phyloP scores from a whole-genome alignment of 1,140 invertebrate genomes.

The Zaprionus ornatus region DNA sequence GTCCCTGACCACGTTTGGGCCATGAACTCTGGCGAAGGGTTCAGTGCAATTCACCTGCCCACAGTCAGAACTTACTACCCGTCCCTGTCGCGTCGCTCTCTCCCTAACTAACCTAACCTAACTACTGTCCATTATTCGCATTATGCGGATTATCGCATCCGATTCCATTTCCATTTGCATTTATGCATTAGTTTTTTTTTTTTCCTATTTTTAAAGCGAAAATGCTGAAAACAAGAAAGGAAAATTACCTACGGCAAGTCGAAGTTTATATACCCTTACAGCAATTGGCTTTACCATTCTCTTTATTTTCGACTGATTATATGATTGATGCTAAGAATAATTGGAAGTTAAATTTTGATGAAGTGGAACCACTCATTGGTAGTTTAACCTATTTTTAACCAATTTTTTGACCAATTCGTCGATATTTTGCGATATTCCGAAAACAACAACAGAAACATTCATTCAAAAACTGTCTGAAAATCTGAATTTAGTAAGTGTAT shows the following conservation, averaged over 20 bases:
- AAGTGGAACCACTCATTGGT: too few species aligned
- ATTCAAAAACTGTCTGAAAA: too few species aligned
- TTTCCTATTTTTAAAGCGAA: background rate
- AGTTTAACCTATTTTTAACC: too few species aligned
- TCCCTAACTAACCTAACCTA: background rate
- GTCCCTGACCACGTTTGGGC: slow-evolving; percentile 32
- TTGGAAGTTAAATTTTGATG: too few species aligned
- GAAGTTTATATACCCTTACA: background rate
- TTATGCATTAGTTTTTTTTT: slow-evolving; percentile 11
- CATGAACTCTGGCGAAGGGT: slow-evolving; percentile 30
- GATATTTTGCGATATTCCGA: too few species aligned
- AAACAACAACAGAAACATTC: too few species aligned
- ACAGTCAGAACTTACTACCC: background rate
- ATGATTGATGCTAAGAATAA: too few species aligned
- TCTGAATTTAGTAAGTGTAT: too few species aligned
- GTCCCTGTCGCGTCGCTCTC: background rate
- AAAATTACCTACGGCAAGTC: background rate
- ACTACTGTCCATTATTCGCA: slow-evolving; percentile 1
- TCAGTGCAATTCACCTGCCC: background rate
- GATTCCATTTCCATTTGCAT: slow-evolving; percentile 18
- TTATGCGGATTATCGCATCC: background rate
- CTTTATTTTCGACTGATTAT: rapidly evolving
- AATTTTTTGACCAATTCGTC: too few species aligned
- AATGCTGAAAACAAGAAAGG: background rate
- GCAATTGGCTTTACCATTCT: too few species aligned